A percentile compares a stretch with the other conserved stretches of the same genome.
Conservation (phyloP, 1,140 invertebrate genomes). For the Bombus polaris region DNA sequence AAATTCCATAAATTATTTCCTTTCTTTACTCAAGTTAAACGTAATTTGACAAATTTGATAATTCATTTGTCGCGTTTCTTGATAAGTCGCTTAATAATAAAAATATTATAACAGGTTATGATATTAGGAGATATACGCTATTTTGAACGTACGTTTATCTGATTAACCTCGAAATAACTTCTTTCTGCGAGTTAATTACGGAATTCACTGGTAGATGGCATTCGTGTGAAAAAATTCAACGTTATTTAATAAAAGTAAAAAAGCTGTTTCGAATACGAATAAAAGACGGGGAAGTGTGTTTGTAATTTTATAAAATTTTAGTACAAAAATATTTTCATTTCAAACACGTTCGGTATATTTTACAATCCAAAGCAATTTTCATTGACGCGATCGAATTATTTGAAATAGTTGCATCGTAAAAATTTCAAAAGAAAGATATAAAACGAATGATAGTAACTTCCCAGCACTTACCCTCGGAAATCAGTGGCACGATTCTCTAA, state of each 20-base stretch:
- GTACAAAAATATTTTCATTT: not conserved
- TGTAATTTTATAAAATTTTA: not conserved
- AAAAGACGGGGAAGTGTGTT: not conserved
- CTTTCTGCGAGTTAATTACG: not conserved
- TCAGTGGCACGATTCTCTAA: not conserved
- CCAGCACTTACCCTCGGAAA: not conserved
- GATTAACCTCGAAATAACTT: not conserved
- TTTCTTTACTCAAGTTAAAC: not conserved
- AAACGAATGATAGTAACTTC: not conserved
- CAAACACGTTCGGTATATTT: not conserved
- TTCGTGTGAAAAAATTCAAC: not conserved
- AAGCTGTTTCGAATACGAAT: not conserved
- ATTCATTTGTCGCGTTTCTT: too few relatives aligned
- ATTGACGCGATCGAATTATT: not conserved
- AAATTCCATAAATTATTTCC: not conserved
- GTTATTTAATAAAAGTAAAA: not conserved
- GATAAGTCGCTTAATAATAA: too few relatives aligned
- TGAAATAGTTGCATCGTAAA: not conserved
- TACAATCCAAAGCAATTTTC: not conserved
- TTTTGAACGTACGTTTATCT: not conserved
- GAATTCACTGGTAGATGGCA: constrained; percentile 4
- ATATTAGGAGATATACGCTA: not conserved
- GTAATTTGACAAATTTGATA: too few relatives aligned
- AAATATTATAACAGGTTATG: not conserved
- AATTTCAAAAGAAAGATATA: not conserved